phyloP scores from a whole-genome alignment of 2,888 invertebrate species.

The Nephrotoma guestfalica region DNA sequence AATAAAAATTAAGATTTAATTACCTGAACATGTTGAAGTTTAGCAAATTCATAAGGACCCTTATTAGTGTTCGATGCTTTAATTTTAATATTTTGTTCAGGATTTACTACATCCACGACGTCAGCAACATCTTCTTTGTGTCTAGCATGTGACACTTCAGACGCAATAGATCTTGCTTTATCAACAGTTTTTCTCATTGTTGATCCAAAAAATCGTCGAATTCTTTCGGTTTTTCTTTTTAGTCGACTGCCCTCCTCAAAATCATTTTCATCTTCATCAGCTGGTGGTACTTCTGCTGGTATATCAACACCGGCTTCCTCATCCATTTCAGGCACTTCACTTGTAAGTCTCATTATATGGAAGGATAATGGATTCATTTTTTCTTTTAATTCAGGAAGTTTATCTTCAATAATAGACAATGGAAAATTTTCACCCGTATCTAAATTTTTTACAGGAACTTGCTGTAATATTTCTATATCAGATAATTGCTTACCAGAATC shows the following conservation, averaged over 20 bases:
- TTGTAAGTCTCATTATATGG: conserved; percentile 86
- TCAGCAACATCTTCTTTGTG: conserved; percentile 78
- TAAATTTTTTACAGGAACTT: conserved; percentile 69
- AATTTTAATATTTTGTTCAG: conserved; percentile 69
- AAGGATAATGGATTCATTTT: conserved; percentile 90
- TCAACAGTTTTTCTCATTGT: conserved; percentile 85
- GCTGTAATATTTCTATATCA: conserved; percentile 86
- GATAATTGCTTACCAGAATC: conserved; percentile 76
- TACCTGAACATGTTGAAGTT: conserved; percentile 76
- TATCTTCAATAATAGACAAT: conserved; percentile 59
- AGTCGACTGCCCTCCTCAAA: conserved; percentile 32
- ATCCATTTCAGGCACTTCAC: conserved; percentile 59
- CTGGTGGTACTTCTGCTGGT: conserved; percentile 25
- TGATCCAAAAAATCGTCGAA: conserved; percentile 71
- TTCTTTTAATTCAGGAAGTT: conserved; percentile 41
- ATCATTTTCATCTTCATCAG: conserved; percentile 33
- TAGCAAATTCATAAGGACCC: conserved; percentile 92
- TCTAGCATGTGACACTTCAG: conserved; percentile 74
- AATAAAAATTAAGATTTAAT: conserved; percentile 1
- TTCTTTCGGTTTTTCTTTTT: conserved; percentile 38
- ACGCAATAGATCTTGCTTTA: conserved; percentile 79
- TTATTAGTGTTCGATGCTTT: conserved; percentile 94
- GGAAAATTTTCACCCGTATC: conserved; percentile 83
- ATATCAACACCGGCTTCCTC: conserved; percentile 40
- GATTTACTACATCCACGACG: conserved; percentile 65